phyloP scores from a whole-genome alignment of 2,888 invertebrate species.

The Euzophera pinguis region DNA sequence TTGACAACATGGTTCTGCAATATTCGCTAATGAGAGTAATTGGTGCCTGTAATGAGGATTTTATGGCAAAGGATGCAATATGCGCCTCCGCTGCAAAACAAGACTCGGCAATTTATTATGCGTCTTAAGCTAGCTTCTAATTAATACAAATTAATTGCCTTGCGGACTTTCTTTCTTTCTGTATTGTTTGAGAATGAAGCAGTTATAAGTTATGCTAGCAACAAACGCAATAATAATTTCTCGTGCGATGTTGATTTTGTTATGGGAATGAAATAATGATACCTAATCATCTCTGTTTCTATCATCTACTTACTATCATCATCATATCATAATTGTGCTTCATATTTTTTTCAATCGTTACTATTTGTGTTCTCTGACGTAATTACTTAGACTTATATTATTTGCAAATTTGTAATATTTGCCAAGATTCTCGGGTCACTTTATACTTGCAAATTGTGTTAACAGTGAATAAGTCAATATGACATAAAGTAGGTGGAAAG shows the following conservation, averaged over 20 bases:
- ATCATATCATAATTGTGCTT: too few species aligned
- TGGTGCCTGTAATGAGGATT: slow-evolving; percentile 51
- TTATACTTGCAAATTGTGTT: not conserved
- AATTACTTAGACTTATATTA: too few species aligned
- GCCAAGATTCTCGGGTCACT: not conserved
- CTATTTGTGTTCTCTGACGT: too few species aligned
- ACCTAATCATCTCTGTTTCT: too few species aligned
- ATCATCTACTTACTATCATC: too few species aligned
- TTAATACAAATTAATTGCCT: slow-evolving; percentile 25
- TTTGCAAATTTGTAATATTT: not conserved
- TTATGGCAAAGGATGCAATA: slow-evolving; percentile 41
- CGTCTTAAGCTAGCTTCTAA: slow-evolving; percentile 18
- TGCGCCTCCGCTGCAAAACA: slow-evolving; percentile 27
- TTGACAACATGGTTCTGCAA: slow-evolving; percentile 46
- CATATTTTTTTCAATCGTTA: too few species aligned
- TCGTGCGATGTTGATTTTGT: too few species aligned
- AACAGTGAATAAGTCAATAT: not conserved
- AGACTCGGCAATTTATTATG: slow-evolving; percentile 32
- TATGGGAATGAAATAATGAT: too few species aligned
- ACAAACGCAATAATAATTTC: too few species aligned
- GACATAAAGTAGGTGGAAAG: slow-evolving; percentile 1
- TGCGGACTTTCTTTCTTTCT: slow-evolving; percentile 12
- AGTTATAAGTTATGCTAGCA: not conserved
- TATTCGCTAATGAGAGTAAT: slow-evolving; percentile 56
- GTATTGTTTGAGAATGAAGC: not conserved